Evolutionary conservation across 1,140 invertebrate genomes (phyloP), one percentile per base, ranked within the genome.

Genomic region (Ylistrum balloti): DNA sequence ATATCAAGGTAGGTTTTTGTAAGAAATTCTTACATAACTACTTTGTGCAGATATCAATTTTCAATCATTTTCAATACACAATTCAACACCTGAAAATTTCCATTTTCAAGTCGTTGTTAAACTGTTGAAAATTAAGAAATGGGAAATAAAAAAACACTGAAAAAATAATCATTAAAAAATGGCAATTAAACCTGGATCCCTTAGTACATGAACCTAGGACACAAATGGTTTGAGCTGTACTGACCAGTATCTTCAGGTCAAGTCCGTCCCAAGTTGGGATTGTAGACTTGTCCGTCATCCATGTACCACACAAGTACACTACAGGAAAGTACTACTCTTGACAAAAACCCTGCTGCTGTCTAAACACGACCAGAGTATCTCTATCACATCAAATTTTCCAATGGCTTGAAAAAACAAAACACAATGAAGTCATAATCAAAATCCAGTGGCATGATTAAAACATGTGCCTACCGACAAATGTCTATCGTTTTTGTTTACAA

Each of bases 221-320:
- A 74, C 56, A 74, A 28, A 74, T 74, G 3, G n/a, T 74, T 74
- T 74, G 56, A 74, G 56, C 56, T 3, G 56, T 28, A 74, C 56
- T 74, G 56, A 7, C 56, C 56, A 74, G 56, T 74, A 74, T 74
- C 13, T 17, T 94, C 93, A 91, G 87, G 91, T 86, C 34, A 33
- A 87, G 88, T 87, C 90, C 88, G 88, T 89, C 92, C 91, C 56
- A 17, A 32, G 5, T 86, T 85, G 88, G 92, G 92, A 90, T 94
- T 94, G 89, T 87, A 85, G 88, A 88, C 88, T 88, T 45, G 33
- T 89, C 92, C 90, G 85, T 94, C 93, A 94, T 92, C 90, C 48
- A 38, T 38, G 91, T 88, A 91, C 86, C 86, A 87, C 45, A 91
- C 91, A 86, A 87, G 87, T 85, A 86, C 89, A 87, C 87, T 90